A percentile compares a stretch with the other conserved stretches of the same genome.
Conservation (phyloP, 2,888 invertebrate species). For the Agonopterix alstromeriana region DNA sequence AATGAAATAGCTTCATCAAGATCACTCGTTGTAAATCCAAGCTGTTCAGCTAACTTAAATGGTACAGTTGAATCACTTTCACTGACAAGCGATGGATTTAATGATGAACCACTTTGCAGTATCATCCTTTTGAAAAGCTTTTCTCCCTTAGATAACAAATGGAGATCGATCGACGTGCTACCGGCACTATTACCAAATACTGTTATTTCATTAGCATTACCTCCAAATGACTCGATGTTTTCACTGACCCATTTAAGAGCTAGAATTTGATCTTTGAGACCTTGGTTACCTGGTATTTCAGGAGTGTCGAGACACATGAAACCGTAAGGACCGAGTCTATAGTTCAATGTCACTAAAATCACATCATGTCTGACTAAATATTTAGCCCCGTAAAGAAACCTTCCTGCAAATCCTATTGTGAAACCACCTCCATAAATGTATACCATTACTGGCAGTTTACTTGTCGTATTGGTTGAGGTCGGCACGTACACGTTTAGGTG, state of each 20-base stretch:
- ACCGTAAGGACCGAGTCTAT: conserved; percentile 44
- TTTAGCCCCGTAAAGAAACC: conserved; percentile 27
- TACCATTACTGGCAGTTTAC: conserved; percentile 39
- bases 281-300: conserved; percentile 44
- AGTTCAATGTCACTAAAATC: conserved; percentile 39
- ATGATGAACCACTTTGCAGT: conserved; percentile 34
- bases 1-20: conserved; percentile 27
- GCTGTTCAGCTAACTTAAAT: conserved; percentile 27
- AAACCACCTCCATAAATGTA: conserved; percentile 43
- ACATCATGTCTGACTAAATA: conserved; percentile 39
- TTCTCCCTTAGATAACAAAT: conserved; percentile 32
- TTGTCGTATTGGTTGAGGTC: conserved; percentile 19
- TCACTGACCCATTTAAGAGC: conserved; percentile 44
- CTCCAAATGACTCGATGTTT: conserved; percentile 45
- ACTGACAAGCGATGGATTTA: conserved; percentile 20
- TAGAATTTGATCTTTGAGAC: conserved; percentile 42
- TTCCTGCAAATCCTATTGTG: conserved; percentile 20
- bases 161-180: conserved; percentile 35
- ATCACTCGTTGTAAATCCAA: conserved; percentile 24
- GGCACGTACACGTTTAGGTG: conserved; percentile 41
- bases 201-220: conserved; percentile 38
- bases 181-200: conserved; percentile 42
- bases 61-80: conserved; percentile 27
- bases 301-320: conserved; percentile 46
- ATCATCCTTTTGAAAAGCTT: conserved; percentile 34